Evolutionary conservation across 2,113 vertebrate genomes (phyloP).

Genomic region (Aviceda subcristata): DNA sequence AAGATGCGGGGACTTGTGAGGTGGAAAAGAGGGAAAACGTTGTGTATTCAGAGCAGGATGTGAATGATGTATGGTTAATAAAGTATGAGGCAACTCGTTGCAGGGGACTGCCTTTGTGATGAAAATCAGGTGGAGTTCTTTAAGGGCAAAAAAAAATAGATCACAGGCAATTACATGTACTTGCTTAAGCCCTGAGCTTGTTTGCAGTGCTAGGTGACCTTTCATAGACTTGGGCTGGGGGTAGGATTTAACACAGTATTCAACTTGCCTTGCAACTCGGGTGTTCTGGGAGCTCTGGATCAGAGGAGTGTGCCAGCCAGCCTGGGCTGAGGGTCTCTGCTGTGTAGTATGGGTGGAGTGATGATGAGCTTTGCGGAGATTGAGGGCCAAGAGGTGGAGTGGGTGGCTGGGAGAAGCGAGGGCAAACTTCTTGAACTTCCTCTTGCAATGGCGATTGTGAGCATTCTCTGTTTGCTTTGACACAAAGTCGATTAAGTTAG

Average conservation of each 20-base stretch:
- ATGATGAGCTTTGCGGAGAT: background rate
- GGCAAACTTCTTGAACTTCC: background rate
- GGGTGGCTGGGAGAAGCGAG: background rate
- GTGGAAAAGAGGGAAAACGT: background rate
- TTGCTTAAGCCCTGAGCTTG: background rate
- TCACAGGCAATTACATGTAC: background rate
- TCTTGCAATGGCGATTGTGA: fast-evolving
- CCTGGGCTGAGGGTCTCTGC: background rate
- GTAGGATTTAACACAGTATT: background rate
- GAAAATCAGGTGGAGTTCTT: background rate
- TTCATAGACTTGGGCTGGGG: background rate
- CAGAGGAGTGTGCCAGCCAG: background rate
- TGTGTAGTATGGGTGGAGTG: no score
- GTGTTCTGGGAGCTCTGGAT: fast-evolving
- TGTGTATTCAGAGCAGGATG: background rate
- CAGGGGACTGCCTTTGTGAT: background rate
- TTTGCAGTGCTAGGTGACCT: background rate
- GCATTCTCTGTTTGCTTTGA: background rate
- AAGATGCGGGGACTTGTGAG: background rate
- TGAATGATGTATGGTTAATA: background rate
- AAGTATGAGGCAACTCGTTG: background rate
- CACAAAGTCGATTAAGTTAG: background rate
- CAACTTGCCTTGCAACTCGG: background rate
- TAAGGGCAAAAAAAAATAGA: background rate
- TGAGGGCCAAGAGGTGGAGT: background rate